These are phyloP conservation scores for Ophion ellenae DNA, from an alignment of 2,888 invertebrate species.

Conservation along the genomic window DNA sequence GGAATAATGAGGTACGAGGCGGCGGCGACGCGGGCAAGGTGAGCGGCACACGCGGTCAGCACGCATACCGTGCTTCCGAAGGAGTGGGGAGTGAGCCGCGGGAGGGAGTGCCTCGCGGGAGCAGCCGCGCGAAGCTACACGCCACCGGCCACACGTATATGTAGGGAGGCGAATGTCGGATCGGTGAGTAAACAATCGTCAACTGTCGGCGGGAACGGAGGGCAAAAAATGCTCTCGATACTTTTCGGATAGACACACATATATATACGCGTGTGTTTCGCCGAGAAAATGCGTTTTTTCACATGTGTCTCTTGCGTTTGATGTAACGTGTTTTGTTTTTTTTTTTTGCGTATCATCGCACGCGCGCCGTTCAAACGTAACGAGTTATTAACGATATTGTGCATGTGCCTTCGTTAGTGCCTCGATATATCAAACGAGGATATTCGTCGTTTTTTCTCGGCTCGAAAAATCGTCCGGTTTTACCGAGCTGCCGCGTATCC, in stretches of 20 bases:
- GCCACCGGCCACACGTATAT: constrained; percentile 17
- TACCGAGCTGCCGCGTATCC: background rate
- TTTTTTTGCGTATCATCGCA: background rate
- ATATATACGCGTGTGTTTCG: background rate
- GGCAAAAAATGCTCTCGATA: background rate
- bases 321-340: background rate
- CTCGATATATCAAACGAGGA: background rate
- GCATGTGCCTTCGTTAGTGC: background rate
- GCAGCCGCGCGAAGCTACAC: constrained; percentile 12
- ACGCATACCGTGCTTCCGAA: constrained; percentile 17
- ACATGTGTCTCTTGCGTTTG: constrained; percentile 4
- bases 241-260: background rate
- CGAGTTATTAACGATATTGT: constrained; percentile 8
- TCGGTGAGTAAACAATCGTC: constrained; percentile 47
- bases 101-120: constrained; percentile 23
- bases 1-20: constrained; percentile 42
- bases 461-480: background rate
- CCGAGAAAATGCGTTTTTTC: background rate
- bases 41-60: constrained; percentile 49
- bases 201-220: constrained; percentile 37
- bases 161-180: constrained; percentile 24
- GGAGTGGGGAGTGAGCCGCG: constrained; percentile 36
- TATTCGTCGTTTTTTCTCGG: background rate
- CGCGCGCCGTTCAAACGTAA: constrained; percentile 2
- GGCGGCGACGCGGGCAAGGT: constrained; percentile 37